Conservation (phyloP, 2,888 invertebrate genomes). For the Elgonia sp. region DNA sequence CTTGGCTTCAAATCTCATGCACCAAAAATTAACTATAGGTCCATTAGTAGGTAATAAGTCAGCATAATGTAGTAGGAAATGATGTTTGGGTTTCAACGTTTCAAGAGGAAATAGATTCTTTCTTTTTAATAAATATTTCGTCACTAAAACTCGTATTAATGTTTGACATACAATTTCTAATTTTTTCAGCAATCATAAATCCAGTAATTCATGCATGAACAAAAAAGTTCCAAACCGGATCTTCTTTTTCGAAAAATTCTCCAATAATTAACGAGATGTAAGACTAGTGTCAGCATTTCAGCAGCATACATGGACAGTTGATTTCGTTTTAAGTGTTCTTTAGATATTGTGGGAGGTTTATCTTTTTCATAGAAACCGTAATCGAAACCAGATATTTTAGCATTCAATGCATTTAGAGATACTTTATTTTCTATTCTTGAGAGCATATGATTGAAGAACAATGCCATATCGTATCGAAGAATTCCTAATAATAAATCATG, state of each 20-base stretch:
- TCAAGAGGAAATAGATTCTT: slow-evolving; percentile 56
- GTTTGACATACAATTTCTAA: slow-evolving; percentile 23
- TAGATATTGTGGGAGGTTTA: slow-evolving; percentile 68
- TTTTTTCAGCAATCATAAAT: slow-evolving; percentile 55
- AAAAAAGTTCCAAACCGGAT: slow-evolving; percentile 66
- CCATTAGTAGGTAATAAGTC: slow-evolving; percentile 49
- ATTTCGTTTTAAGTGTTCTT: slow-evolving; percentile 51
- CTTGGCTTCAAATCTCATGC: slow-evolving; percentile 59
- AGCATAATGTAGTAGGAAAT: slow-evolving; percentile 59
- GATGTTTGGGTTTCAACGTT: slow-evolving; percentile 64
- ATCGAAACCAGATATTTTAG: slow-evolving; percentile 61
- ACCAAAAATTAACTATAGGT: slow-evolving; percentile 67
- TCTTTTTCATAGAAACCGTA: slow-evolving; percentile 68
- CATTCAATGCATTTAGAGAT: slow-evolving; percentile 49
- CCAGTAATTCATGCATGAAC: slow-evolving; percentile 50
- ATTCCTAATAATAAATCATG: slow-evolving; percentile 69
- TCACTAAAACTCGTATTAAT: slow-evolving; percentile 4
- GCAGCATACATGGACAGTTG: slow-evolving; percentile 71
- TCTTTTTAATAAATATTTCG: slow-evolving; percentile 46
- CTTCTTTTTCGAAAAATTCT: slow-evolving; percentile 55
- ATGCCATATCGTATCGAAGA: slow-evolving; percentile 64
- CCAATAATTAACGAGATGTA: slow-evolving; percentile 62
- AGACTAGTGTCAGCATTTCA: slow-evolving; percentile 68
- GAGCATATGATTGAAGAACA: slow-evolving; percentile 54
- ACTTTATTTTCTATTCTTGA: too few species aligned